phyloP scores from a whole-genome alignment of 2,797 vertebrate species.

The Erethizon dorsatum region DNA sequence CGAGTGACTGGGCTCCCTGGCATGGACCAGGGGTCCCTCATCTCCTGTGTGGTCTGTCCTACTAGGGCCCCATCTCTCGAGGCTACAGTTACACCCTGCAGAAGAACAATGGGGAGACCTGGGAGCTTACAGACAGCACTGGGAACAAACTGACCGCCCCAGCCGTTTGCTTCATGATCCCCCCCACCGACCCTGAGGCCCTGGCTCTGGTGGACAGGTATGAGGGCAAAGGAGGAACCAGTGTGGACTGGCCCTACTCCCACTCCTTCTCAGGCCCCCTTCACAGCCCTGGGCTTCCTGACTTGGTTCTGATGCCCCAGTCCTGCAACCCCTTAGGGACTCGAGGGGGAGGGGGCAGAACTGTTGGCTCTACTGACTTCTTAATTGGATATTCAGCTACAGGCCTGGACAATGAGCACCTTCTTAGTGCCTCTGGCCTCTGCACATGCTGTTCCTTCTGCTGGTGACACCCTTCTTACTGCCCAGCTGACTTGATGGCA shows the following conservation, averaged over 20 bases:
- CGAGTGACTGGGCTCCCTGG: background rate
- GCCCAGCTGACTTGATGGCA: background rate
- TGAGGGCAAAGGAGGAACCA: background rate
- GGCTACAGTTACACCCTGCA: constrained; percentile 95
- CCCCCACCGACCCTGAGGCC: constrained; percentile 94
- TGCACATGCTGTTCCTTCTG: background rate
- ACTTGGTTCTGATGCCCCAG: background rate
- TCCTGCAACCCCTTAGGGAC: background rate
- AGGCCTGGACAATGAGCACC: background rate
- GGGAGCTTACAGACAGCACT: constrained; percentile 94
- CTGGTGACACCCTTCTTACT: too few species aligned
- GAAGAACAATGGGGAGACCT: constrained; percentile 92
- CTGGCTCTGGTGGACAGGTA: constrained; percentile 93
- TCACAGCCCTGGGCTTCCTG: background rate
- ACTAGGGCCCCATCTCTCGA: constrained; percentile 93
- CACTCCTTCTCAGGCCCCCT: background rate
- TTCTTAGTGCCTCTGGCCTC: background rate
- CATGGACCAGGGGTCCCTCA: background rate
- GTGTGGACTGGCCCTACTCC: background rate
- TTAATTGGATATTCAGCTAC: background rate
- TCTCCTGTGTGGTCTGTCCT: background rate
- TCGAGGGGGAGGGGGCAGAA: too few species aligned
- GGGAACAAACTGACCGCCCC: constrained; percentile 93
- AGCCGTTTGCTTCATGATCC: constrained; percentile 96
- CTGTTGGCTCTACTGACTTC: background rate